phyloP scores from a whole-genome alignment of 2,113 vertebrate species.

The Tachuris rubrigastra region DNA sequence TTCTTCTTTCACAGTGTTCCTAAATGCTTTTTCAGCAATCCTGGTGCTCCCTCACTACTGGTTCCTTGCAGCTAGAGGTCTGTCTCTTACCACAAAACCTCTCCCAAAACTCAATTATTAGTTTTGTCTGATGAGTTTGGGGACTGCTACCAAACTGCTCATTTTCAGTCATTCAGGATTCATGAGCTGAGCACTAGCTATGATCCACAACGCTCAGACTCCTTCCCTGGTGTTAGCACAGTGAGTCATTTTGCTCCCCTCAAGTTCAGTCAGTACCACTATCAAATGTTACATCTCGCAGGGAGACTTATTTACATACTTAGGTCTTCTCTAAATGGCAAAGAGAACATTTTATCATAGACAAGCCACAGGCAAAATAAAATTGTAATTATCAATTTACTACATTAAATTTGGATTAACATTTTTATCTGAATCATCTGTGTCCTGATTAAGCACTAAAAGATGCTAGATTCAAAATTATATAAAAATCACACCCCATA shows the following conservation, averaged over 20 bases:
- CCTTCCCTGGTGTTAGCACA: neutral
- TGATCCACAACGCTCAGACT: neutral
- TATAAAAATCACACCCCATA: neutral
- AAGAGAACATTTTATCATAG: constrained; percentile 5
- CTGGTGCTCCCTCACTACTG: neutral
- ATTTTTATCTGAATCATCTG: neutral
- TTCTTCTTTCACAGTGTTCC: accelerated
- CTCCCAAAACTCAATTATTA: neutral
- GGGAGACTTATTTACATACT: neutral
- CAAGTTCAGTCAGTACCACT: neutral
- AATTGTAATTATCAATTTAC: neutral
- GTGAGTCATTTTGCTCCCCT: neutral
- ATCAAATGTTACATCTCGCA: neutral
- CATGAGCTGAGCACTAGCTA: neutral
- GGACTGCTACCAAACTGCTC: neutral
- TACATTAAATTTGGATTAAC: neutral
- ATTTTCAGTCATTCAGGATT: neutral
- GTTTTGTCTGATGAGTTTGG: neutral
- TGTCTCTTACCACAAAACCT: neutral
- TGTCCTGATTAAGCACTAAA: neutral
- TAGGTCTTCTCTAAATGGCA: neutral
- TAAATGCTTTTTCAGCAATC: neutral
- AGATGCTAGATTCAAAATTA: neutral
- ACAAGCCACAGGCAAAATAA: neutral
- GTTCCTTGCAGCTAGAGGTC: neutral